Percentiles rank a stretch among this genome's conserved stretches.
Conservation (phyloP, 2,797 vertebrate genomes). For the Tauraco hartlaubi region DNA sequence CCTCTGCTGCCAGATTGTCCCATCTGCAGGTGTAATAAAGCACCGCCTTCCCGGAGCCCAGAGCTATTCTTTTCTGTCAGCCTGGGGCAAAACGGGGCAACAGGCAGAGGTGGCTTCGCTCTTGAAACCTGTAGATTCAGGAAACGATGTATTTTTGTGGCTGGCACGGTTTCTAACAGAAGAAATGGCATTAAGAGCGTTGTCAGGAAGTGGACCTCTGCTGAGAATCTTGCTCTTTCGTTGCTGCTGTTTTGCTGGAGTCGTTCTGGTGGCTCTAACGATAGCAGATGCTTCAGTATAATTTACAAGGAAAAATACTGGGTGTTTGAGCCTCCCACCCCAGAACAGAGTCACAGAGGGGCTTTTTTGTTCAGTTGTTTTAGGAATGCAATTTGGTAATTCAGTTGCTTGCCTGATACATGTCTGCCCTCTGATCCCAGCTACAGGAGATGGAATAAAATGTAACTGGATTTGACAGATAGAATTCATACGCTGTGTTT, state of each 20-base stretch:
- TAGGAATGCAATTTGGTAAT: conserved; percentile 57
- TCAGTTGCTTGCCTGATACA: conserved; percentile 61
- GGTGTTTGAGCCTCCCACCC: not conserved
- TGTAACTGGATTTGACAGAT: conserved; percentile 63
- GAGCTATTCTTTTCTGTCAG: not conserved
- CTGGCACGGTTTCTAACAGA: not conserved
- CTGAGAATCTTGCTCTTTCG: not conserved
- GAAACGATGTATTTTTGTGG: not conserved
- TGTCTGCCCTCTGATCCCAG: conserved; percentile 61
- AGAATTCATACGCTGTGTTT: conserved; percentile 51
- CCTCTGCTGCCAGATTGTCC: not conserved
- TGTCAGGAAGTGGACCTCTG: not conserved
- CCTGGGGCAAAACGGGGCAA: not conserved
- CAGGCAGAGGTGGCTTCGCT: not conserved
- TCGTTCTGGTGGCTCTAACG: not conserved
- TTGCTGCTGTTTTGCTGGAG: not conserved
- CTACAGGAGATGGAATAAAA: conserved; percentile 60
- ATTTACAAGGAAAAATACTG: not conserved
- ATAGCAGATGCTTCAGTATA: conserved; percentile 10
- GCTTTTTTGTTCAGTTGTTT: conserved; percentile 25
- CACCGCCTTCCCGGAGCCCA: not conserved
- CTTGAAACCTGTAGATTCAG: not conserved
- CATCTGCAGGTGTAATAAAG: not conserved
- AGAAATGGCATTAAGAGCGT: not conserved
- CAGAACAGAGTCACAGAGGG: not conserved